Conservation (phyloP, 2,888 invertebrate species). For the Amphipyra berbera region DNA sequence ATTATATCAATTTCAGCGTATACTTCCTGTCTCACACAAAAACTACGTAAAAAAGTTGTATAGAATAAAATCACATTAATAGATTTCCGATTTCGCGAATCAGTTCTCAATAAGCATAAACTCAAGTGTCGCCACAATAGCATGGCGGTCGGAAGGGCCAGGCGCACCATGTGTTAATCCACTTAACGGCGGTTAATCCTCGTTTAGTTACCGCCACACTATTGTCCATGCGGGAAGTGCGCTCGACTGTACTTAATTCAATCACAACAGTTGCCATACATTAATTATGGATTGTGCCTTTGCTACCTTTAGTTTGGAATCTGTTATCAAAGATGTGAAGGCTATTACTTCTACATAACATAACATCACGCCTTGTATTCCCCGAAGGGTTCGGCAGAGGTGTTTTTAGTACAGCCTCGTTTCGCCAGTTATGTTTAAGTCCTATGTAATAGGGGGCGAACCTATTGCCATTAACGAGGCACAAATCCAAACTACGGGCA, state of each 20-base stretch:
- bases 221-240: conserved; percentile 65
- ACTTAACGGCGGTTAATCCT: conserved; percentile 79
- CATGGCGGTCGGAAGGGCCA: conserved; percentile 68
- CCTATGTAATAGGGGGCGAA: no score
- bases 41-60: background rate
- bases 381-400: no score
- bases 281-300: conserved; percentile 34
- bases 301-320: conserved; percentile 2
- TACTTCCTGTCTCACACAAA: conserved; percentile 37
- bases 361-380: no score
- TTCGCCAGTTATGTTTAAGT: no score
- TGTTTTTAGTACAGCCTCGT: no score
- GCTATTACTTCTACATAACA: no score
- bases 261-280: conserved; percentile 72
- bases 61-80: conserved; percentile 40
- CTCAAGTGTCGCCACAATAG: conserved; percentile 57
- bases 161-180: conserved; percentile 79
- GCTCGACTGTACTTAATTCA: conserved; percentile 72
- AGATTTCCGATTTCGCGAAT: conserved; percentile 41
- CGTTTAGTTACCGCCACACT: conserved; percentile 60
- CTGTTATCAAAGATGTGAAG: background rate
- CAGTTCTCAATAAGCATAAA: conserved; percentile 41
- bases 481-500: no score
- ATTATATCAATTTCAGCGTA: no score
- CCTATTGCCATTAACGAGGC: no score